Evolutionary conservation across 1,140 invertebrate species (phyloP), one percentile per base, ranked within the genome.

Genomic region (Aphis gossypii): DNA sequence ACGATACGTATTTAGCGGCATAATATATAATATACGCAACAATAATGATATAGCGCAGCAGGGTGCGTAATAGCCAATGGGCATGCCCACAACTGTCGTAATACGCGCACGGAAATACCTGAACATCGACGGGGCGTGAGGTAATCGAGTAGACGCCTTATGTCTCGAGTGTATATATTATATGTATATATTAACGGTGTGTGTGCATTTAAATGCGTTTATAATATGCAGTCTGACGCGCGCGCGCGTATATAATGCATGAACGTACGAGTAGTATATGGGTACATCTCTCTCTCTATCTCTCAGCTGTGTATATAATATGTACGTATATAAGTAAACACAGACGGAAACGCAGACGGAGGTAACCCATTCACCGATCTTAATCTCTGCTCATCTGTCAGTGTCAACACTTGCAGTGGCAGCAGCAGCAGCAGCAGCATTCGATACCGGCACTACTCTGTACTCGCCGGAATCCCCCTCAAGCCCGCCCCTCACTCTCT

Each of bases 311-410:
- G 9, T 18, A 1, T 54, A 8, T 1, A 18, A 35, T 0, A 25
- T 25, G 25, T 23, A 56, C 8, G 8, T 25, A 56, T 8, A 56
- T 25, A 25, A 23, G 25, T 30, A 11, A 11, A 30, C 25, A 30
- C 25, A 60, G 90, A 83, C 90, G 21, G 87, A 89, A 89, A 89
- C 87, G 35, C 44, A 51, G 86, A 54, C 87, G 87, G 87, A 51
- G 87, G 30, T 20, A 54, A 93, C 92, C 92, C 92, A 56, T 93
- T 93, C 92, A 93, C 92, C 82, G 92, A 93, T 93, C 92, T 86
- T 68, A 83, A 93, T 93, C 92, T 86, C 82, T 23, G 82, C 82
- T 93, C 92, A 93, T 93, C 92, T 93, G 92, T 93, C 92, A 86
- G 92, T 93, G 92, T 93, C 92, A 93, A 93, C 92, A 93, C 92